Evolutionary conservation across 2,113 vertebrate genomes (phyloP), one percentile per base, ranked within the genome.

Genomic region (Peromyscus californicus): DNA sequence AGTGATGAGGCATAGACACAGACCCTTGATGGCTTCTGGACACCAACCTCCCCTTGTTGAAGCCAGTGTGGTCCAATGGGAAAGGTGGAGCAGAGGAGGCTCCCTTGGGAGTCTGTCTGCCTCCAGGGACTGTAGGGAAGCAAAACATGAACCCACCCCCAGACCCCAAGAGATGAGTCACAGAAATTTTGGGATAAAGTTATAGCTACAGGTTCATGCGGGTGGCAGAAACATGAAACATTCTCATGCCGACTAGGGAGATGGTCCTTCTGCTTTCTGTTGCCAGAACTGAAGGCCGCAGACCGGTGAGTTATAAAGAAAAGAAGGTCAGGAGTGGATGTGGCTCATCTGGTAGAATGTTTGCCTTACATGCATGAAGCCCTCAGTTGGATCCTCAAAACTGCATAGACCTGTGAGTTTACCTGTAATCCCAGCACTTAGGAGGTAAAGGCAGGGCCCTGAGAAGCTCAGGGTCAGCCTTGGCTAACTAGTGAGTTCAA

Each of bases 111-210:
- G 8, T 9, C 21, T 33, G 21, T 74, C 76, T 42, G n/a, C 26
- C 45, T 48, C 7, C 6, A 31, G 1, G 22, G 15, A 33, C 22
- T 15, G 1, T 31, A 42, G 36, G 31, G 7, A 39, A 31, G 10
- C 36, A 61, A 54, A 59, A 26, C 48, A 21, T 1, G 42, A 93
- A 16, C 7, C 24, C n/a, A 63, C 4, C 7, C 59, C 13, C 16
- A 74, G 4, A 6, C 70, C 19, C 12, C 33, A 12, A 3, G 21
- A 15, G 17, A 8, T 2, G 7, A 7, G 5, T 31, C 15, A 2
- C 1, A 59, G 39, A 6, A 6, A 19, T 2, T 48, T 48, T 80
- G 11, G 22, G 42, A 21, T 33, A 70, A 67, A 61, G 72, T 65
- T 13, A 2, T 33, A 45, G 7, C 39, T 42, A 9, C 29, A 70